Percentiles rank a stretch among this genome's conserved stretches.
Conservation (phyloP, 2,113 vertebrate genomes). For the Solenodon paradoxus region DNA sequence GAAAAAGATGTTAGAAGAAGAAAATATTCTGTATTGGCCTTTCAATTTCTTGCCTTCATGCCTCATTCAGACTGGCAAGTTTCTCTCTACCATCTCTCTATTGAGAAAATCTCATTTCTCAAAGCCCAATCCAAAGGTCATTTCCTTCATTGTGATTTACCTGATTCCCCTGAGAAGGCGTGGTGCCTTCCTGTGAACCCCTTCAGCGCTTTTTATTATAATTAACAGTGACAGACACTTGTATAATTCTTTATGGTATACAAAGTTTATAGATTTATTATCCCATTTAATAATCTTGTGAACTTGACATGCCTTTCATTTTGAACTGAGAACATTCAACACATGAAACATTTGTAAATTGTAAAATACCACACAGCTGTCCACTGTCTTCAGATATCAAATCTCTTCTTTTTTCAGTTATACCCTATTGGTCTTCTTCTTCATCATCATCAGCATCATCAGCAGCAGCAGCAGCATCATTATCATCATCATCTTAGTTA, state of each 20-base stretch:
- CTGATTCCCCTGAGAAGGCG: not conserved
- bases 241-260: not conserved
- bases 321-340: not conserved
- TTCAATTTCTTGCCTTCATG: not conserved
- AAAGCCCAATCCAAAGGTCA: not conserved
- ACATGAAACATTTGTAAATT: not conserved
- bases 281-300: not conserved
- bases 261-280: not conserved
- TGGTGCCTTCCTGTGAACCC: not conserved
- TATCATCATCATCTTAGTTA: not conserved
- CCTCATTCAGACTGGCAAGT: not conserved
- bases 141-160: not conserved
- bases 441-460: not conserved
- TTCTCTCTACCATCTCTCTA: not conserved
- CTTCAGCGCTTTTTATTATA: not conserved
- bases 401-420: not conserved
- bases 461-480: too few relatives aligned
- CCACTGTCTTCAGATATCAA: not conserved
- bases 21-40: not conserved
- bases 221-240: not conserved
- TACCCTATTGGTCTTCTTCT: not conserved
- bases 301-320: not conserved
- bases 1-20: slow-evolving; percentile 23
- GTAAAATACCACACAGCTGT: not conserved
- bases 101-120: not conserved